Evolutionary conservation across 2,113 vertebrate genomes (phyloP).

Genomic region (Castor canadensis): DNA sequence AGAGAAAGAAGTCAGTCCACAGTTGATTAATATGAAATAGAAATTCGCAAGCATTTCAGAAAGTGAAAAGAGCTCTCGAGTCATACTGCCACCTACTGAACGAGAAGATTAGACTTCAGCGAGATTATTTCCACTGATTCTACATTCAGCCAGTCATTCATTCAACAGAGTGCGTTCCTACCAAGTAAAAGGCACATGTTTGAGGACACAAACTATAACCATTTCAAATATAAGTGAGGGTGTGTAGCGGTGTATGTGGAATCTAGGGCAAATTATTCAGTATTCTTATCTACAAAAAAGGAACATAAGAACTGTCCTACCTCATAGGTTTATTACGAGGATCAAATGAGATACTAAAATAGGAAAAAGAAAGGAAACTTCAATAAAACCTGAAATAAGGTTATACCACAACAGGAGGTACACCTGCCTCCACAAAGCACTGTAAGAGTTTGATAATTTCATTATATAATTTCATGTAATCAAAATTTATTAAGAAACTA

Average conservation of each 20-base stretch:
- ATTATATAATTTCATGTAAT: background rate
- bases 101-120: background rate
- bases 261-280: background rate
- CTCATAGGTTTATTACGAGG: background rate
- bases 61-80: background rate
- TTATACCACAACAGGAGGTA: background rate
- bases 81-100: background rate
- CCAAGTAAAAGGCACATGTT: background rate
- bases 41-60: background rate
- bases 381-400: background rate
- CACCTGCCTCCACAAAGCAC: background rate
- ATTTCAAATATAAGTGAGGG: constrained; percentile 5
- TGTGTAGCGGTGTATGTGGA: background rate
- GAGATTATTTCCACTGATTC: background rate
- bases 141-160: background rate
- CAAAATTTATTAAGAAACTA: background rate
- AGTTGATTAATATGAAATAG: background rate
- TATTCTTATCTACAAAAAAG: constrained; percentile 22
- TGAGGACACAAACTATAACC: background rate
- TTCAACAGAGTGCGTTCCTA: background rate
- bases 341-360: background rate
- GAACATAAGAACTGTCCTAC: background rate
- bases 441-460: background rate
- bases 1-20: background rate
- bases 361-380: background rate